Evolutionary conservation across 2,113 vertebrate species (phyloP), one percentile per base, ranked within the genome.

Genomic region (Echinops telfairi): DNA sequence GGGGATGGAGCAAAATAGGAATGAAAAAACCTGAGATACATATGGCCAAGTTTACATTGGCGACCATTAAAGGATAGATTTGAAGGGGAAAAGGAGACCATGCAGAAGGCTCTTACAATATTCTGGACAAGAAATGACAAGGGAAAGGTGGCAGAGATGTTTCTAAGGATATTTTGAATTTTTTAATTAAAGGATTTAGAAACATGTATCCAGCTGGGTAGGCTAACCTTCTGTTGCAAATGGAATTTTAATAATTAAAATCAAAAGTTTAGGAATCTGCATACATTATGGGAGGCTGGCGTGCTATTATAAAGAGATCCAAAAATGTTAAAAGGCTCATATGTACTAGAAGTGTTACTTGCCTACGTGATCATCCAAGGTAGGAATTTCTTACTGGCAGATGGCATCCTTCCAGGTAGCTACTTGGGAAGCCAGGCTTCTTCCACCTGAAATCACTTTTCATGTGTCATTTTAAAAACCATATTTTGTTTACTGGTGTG

Each of bases 121-220:
- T 47, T 40, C n/a, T 89, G 43, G 81, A 27, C 71, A 64, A 73
- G 31, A 86, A 73, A 60, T 2, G 17, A 81, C 16, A 12, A 53
- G 47, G 68, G 14, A 36, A 5, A n/a, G 31, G 17, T 58, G 38
- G 31, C 19, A 82, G 68, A 10, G 16, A 31, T 76, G 23, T 4
- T 57, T 64, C 89, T 40, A 22, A 91, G 77, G 82, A 31, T 53
- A 68, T 20, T 92, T 88, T 90, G 76, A 57, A 17, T 71, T 25
- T 53, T 91, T 58, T 47, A 86, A 66, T 83, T 17, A 71, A 36
- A 87, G 33, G 2, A 33, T 25, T 90, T 66, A 33, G 40, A 68
- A 68, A 70, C 23, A 57, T 71, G 12, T 80, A 31, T 62, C 2
- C n/a, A 7, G 10, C n/a, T 1, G 22, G 2, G 20, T 64, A 90